phyloP scores from a whole-genome alignment of 2,888 invertebrate genomes.

The Steinernema scapterisci region DNA sequence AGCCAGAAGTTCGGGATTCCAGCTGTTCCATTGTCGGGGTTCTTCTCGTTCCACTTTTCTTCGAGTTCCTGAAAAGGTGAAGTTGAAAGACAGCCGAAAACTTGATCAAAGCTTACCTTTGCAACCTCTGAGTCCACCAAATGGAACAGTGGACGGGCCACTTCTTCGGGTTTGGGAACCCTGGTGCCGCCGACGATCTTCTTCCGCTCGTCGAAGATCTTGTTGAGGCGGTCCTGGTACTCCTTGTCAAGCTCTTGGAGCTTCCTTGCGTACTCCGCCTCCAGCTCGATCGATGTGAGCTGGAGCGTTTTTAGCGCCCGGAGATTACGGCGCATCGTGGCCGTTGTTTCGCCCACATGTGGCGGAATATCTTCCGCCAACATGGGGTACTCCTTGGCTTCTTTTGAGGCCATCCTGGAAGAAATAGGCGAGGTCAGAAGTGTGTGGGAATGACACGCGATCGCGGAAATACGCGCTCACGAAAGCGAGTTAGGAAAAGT shows the following conservation, averaged over 20 bases:
- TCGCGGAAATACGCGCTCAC: too few relatives aligned
- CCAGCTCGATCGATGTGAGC: conserved; percentile 74
- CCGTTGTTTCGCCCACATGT: background rate
- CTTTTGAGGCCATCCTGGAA: too few relatives aligned
- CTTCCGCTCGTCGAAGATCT: conserved; percentile 76
- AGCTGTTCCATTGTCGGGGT: conserved; percentile 31
- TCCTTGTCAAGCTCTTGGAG: conserved; percentile 90
- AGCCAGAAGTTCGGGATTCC: conserved; percentile 96
- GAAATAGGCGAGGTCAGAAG: too few relatives aligned
- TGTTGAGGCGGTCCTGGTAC: conserved; percentile 81
- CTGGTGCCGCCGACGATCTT: conserved; percentile 74
- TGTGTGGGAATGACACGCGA: too few relatives aligned
- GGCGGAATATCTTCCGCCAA: too few relatives aligned
- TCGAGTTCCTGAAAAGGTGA: conserved; percentile 40
- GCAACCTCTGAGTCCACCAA: conserved; percentile 44
- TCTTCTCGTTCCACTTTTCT: background rate
- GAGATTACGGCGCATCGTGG: conserved; percentile 42
- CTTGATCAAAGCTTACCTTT: conserved; percentile 37
- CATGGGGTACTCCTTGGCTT: too few relatives aligned
- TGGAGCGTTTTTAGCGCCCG: conserved; percentile 63
- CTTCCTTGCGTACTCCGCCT: conserved; percentile 89
- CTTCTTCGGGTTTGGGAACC: conserved; percentile 86
- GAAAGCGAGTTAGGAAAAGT: too few relatives aligned
- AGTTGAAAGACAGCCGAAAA: too few relatives aligned
- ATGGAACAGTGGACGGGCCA: conserved; percentile 76